Evolutionary conservation across 2,113 vertebrate genomes (phyloP).

Genomic region (Butorides virescens): DNA sequence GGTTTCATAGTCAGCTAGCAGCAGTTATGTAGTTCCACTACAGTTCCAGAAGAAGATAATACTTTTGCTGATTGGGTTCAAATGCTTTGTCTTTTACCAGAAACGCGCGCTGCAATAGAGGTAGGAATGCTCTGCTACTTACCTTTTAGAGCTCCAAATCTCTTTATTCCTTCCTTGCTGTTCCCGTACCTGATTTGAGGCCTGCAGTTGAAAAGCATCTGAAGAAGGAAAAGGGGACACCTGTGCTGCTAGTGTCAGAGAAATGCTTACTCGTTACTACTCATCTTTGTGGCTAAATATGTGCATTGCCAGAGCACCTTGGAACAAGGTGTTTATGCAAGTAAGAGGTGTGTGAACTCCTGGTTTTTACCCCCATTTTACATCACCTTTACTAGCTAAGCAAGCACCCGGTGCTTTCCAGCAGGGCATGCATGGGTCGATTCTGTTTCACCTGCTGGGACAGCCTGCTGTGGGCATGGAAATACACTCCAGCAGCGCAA

Average conservation of each 20-base stretch:
- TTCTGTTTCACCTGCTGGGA: not conserved
- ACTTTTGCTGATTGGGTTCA: not conserved
- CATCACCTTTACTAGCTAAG: not conserved
- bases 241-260: not conserved
- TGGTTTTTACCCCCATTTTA: not conserved
- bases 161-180: not conserved
- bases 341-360: not conserved
- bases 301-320: not conserved
- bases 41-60: not conserved
- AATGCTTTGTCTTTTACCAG: not conserved
- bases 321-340: not conserved
- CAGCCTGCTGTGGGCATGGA: not conserved
- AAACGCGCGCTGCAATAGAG: not conserved
- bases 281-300: not conserved
- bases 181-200: not conserved
- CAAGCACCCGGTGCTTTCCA: not conserved
- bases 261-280: not conserved
- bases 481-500: not conserved
- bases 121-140: not conserved
- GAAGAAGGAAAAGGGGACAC: not conserved
- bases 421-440: accelerated
- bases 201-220: not conserved
- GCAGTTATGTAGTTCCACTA: not conserved
- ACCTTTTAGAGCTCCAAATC: not conserved
- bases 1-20: not conserved